Evolutionary conservation across 2,888 invertebrate genomes (phyloP).

Genomic region (Punctoribates punctum): DNA sequence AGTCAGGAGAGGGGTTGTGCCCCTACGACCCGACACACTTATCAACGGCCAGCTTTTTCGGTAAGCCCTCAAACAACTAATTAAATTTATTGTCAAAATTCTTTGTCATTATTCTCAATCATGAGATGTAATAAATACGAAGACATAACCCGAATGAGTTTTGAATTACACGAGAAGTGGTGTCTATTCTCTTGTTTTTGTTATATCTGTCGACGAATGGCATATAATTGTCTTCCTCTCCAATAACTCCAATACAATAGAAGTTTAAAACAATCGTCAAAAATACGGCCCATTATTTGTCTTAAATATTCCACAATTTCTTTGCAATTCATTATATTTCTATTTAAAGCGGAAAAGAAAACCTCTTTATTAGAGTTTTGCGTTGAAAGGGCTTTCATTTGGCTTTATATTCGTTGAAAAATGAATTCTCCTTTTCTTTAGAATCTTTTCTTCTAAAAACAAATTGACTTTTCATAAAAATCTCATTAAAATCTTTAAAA

Average conservation of each 20-base stretch:
- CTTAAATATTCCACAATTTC: background rate
- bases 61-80: conserved; percentile 57
- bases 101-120: too few species aligned
- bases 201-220: background rate
- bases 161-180: too few species aligned
- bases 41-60: conserved; percentile 87
- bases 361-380: background rate
- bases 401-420: background rate
- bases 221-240: background rate
- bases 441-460: background rate
- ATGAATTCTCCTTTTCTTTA: background rate
- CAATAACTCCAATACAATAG: background rate
- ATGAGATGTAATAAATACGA: too few species aligned
- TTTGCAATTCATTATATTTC: background rate
- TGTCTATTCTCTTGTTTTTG: background rate
- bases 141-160: too few species aligned
- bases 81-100: background rate
- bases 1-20: conserved; percentile 61
- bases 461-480: conserved; percentile 18
- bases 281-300: background rate
- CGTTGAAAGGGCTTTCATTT: background rate
- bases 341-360: background rate
- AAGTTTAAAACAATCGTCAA: background rate
- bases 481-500: conserved; percentile 15
- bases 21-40: conserved; percentile 94